These are phyloP conservation scores for Centropyge bicolor DNA, from an alignment of 2,797 vertebrate species.

Conservation along the genomic window DNA sequence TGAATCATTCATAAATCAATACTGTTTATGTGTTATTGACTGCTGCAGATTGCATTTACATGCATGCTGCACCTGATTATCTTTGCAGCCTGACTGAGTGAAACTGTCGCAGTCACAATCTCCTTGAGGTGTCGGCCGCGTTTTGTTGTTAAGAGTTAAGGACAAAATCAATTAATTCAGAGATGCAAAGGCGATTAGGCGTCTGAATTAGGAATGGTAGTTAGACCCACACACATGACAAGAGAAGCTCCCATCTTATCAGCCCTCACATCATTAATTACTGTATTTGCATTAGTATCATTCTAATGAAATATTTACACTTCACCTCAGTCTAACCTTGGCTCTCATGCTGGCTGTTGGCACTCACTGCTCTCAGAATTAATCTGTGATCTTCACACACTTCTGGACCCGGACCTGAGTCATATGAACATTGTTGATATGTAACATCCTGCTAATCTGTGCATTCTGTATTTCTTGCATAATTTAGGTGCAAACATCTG, in stretches of 20 bases:
- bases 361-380: background rate
- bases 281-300: constrained; percentile 5
- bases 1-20: constrained; percentile 73
- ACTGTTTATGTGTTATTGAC: constrained; percentile 70
- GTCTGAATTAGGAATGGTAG: constrained; percentile 19
- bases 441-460: too few species aligned
- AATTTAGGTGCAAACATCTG: too few species aligned
- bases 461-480: too few species aligned
- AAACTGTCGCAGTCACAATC: constrained; percentile 42
- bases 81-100: constrained; percentile 41
- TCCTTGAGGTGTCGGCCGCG: constrained; percentile 35
- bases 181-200: constrained; percentile 1
- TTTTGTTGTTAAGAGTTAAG: constrained; percentile 21
- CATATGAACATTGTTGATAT: background rate
- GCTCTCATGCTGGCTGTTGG: background rate
- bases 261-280: background rate
- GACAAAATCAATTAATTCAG: constrained; percentile 23
- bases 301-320: constrained; percentile 24
- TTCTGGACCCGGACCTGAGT: background rate
- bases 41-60: constrained; percentile 65
- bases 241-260: background rate
- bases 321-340: constrained; percentile 4
- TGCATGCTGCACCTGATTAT: constrained; percentile 63
- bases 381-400: constrained; percentile 3
- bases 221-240: background rate